Percentiles rank a stretch among this genome's conserved stretches.
Conservation (phyloP, 2,797 vertebrate genomes). For the Pterois miles region DNA sequence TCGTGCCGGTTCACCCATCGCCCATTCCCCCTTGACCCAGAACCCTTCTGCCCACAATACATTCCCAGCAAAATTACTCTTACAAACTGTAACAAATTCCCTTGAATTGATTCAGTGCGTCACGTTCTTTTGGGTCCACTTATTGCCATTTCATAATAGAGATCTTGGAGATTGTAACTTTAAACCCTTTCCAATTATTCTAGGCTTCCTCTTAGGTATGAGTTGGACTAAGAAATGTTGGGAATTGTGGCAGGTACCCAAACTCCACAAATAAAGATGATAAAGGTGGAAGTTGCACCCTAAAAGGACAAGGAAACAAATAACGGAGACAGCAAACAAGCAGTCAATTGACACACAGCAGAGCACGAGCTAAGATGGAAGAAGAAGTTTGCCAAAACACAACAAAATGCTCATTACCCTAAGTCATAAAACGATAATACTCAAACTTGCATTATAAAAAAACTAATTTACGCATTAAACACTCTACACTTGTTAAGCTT, state of each 20-base stretch:
- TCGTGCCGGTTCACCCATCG: too few species aligned
- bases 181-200: not conserved
- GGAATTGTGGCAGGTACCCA: not conserved
- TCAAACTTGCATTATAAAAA: constrained; percentile 63
- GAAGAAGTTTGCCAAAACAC: constrained; percentile 54
- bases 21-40: too few species aligned
- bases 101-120: too few species aligned
- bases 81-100: too few species aligned
- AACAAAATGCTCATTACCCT: constrained; percentile 55
- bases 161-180: not conserved
- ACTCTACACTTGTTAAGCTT: constrained; percentile 68
- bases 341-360: not conserved
- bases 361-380: not conserved
- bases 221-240: not conserved
- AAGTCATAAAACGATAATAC: constrained; percentile 59
- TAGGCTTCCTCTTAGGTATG: not conserved
- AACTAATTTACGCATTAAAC: constrained; percentile 76
- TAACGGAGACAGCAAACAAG: not conserved
- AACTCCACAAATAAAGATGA: not conserved
- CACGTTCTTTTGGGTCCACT: too few species aligned
- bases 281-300: not conserved
- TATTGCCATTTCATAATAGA: too few species aligned
- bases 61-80: too few species aligned
- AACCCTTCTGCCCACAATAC: too few species aligned
- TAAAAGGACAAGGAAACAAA: not conserved